Evolutionary conservation across 1,140 invertebrate genomes (phyloP).

Genomic region (Saccostrea glomerata): DNA sequence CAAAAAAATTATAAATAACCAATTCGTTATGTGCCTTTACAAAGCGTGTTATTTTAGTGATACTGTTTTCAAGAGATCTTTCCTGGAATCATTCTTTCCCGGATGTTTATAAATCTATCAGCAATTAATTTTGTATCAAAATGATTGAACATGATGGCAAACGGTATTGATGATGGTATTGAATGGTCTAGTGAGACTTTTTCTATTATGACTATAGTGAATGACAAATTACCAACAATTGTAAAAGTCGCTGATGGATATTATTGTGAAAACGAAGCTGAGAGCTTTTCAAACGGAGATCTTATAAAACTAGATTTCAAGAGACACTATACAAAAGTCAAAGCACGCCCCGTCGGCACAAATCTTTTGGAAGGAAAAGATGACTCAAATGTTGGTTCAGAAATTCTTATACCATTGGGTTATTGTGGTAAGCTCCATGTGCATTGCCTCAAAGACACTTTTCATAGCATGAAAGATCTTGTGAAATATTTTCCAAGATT

Average conservation of each 20-base stretch:
- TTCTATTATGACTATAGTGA: conserved; percentile 33
- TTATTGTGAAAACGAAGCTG: conserved; percentile 41
- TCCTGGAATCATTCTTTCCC: background rate
- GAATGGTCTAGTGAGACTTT: conserved; percentile 46
- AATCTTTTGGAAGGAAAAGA: conserved; percentile 8
- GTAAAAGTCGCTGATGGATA: conserved; percentile 51
- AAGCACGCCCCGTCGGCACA: conserved; percentile 27
- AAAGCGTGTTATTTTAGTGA: background rate
- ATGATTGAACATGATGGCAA: background rate
- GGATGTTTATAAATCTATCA: background rate
- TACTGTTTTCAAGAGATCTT: background rate
- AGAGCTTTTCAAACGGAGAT: conserved; percentile 54
- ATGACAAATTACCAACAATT: conserved; percentile 30
- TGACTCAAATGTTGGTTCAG: conserved; percentile 35
- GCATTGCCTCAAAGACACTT: conserved; percentile 5
- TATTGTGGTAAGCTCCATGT: conserved; percentile 50
- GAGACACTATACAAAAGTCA: conserved; percentile 48
- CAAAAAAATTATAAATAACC: too few relatives aligned
- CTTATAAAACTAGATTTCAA: conserved; percentile 54
- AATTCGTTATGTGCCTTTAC: too few relatives aligned
- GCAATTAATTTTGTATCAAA: background rate
- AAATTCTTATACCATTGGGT: conserved; percentile 51
- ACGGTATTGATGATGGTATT: background rate
- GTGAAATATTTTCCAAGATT: conserved; percentile 47
- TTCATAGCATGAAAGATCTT: conserved; percentile 38